phyloP scores from a whole-genome alignment of 2,888 invertebrate genomes.

The Aethes cnicana region DNA sequence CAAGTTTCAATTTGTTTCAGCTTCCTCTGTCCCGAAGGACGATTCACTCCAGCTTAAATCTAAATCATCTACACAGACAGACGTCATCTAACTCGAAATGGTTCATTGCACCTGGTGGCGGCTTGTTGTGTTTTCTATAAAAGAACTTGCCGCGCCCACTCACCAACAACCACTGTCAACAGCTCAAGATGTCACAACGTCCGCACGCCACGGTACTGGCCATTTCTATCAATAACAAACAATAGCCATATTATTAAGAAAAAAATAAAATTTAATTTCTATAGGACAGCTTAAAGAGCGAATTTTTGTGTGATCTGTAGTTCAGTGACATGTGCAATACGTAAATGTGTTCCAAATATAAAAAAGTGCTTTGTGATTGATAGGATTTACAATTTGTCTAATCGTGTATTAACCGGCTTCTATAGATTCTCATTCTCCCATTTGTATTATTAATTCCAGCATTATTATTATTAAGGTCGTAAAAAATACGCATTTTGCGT shows the following conservation, averaged over 20 bases:
- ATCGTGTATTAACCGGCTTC: too few relatives aligned
- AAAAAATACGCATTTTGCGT: too few relatives aligned
- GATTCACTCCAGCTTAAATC: too few relatives aligned
- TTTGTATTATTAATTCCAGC: too few relatives aligned
- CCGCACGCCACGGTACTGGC: slow-evolving; percentile 58
- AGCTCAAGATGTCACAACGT: slow-evolving; percentile 72
- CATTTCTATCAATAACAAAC: slow-evolving; percentile 11
- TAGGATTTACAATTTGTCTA: too few relatives aligned
- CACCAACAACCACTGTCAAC: slow-evolving; percentile 58
- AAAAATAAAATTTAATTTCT: not conserved
- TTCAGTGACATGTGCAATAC: slow-evolving; percentile 6
- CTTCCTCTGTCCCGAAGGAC: too few relatives aligned
- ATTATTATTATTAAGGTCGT: too few relatives aligned
- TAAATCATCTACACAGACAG: too few relatives aligned
- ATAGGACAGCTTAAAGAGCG: not conserved
- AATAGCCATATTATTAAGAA: not conserved
- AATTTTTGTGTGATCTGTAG: slow-evolving; percentile 13
- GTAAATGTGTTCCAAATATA: not conserved
- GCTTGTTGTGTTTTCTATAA: slow-evolving; percentile 63
- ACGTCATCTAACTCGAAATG: slow-evolving; percentile 37
- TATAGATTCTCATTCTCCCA: too few relatives aligned
- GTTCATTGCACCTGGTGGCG: slow-evolving; percentile 51
- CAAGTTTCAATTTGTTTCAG: slow-evolving; percentile 2
- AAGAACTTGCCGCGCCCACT: slow-evolving; percentile 56
- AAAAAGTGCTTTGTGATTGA: not conserved